A percentile compares a stretch with the other conserved stretches of the same genome.
phyloP scores from a whole-genome alignment of 1,140 invertebrate species.

The Drosophila ercepeae region DNA sequence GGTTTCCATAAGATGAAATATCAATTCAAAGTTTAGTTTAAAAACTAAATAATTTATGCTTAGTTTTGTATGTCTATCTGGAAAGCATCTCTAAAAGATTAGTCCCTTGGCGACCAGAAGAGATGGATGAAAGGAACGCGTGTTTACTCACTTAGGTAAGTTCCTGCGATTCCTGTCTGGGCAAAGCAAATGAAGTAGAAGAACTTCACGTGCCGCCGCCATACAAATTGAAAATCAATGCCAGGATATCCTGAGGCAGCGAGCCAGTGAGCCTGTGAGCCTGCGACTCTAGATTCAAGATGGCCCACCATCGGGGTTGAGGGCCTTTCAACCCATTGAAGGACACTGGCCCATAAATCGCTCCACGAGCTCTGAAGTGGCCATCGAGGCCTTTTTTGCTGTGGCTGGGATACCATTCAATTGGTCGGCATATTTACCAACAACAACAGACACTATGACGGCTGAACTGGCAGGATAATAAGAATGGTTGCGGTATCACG shows the following conservation, averaged over 20 bases:
- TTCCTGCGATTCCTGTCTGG: conserved; percentile 27
- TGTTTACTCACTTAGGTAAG: conserved; percentile 73
- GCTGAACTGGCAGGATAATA: conserved; percentile 31
- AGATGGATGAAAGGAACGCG: not conserved
- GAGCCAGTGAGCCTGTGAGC: conserved; percentile 4
- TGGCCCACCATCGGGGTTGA: not conserved
- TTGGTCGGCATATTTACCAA: conserved; percentile 43
- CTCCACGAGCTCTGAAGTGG: conserved; percentile 30
- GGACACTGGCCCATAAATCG: conserved; percentile 52
- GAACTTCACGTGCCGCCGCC: conserved; percentile 69
- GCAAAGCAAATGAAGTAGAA: conserved; percentile 65
- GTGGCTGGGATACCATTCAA: conserved; percentile 38
- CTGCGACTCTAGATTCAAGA: conserved; percentile 11
- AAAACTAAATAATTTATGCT: no score
- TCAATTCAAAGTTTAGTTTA: no score
- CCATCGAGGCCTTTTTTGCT: conserved; percentile 23
- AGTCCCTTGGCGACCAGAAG: not conserved
- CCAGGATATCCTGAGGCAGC: conserved; percentile 11
- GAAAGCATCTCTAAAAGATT: not conserved
- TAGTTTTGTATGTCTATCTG: no score
- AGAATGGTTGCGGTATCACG: conserved; percentile 24
- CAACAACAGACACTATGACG: conserved; percentile 27
- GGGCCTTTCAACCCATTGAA: conserved; percentile 51
- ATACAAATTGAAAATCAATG: conserved; percentile 79
- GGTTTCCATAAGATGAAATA: not conserved